Base-by-base conservation (phyloP, 2,797 vertebrate genomes). In the Cottoperca gobio region DNA sequence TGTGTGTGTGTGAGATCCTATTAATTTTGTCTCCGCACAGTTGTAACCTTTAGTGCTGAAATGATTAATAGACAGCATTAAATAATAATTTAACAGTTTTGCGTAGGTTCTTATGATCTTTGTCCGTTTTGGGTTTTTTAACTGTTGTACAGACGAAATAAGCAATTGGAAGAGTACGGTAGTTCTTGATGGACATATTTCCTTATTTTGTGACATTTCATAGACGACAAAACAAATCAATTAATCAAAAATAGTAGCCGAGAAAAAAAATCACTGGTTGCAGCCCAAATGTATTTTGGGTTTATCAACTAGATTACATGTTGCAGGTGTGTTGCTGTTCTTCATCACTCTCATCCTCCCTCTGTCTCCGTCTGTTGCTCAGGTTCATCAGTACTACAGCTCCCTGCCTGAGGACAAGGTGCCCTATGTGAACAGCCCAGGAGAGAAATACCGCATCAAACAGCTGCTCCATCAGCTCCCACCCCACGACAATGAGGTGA, bases 301-400 rank as follows among this genome's bases (percentile, higher is more conserved):
- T 60, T 82, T 48, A 10, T 58, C 19, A 14, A 7, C 8, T 24
- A 3, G 37, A 68, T 31, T 14, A 24, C 21, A 26, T 45, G 26
- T 77, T 63, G 13, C 31, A 55, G 40, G 37, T 64, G n/a, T 70
- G 52, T 69, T 58, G 17, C 33, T 42, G n/a, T 62, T 69, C 43
- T 24, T 55, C 40, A 11, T 58, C 71, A n/a, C 16, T 17, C 61
- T 74, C 65, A 65, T 50, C 50, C 33, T 53, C 35, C 61, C 8
- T 14, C 6, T 50, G n/a, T 54, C 31, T 39, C 17, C 43, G 28
- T 57, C 39, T 67, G 31, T 23, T 49, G 42, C 11, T 67, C 93
- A 99, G 98, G 98, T 99, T 67, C 97, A 99, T 91, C 98, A 98
- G 92, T 99, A 99, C 92, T 99, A 99, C 89, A 98, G 97, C 95